Conservation (phyloP, 2,113 vertebrate genomes). For the Varanus salvator region DNA sequence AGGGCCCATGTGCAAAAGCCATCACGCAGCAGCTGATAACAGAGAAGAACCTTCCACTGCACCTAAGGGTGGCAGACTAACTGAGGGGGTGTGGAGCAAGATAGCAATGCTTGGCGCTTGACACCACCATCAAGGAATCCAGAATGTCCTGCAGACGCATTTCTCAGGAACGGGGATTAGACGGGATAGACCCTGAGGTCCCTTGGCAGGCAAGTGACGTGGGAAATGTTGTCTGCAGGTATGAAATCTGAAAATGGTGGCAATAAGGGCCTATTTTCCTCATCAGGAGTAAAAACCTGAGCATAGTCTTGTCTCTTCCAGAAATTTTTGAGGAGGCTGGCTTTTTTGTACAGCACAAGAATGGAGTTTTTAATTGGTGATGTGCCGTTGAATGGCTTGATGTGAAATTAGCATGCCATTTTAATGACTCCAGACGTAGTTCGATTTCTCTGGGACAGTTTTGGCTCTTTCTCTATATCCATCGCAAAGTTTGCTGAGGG, state of each 20-base stretch:
- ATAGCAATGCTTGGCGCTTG: background rate
- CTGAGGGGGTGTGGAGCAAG: too few relatives aligned
- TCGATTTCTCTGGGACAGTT: constrained; percentile 14
- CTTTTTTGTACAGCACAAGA: constrained; percentile 30
- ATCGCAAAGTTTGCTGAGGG: constrained; percentile 14
- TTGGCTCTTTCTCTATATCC: constrained; percentile 21
- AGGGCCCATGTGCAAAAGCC: too few relatives aligned
- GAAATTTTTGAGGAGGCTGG: constrained; percentile 35
- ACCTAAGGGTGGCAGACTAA: too few relatives aligned
- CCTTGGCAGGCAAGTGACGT: background rate
- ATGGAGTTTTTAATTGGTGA: constrained; percentile 50
- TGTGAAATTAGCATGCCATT: constrained; percentile 36
- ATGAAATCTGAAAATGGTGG: background rate
- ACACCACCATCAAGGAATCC: background rate
- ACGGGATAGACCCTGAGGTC: background rate
- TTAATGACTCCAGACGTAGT: constrained; percentile 48
- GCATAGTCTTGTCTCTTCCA: constrained; percentile 33
- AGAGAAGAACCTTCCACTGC: too few relatives aligned
- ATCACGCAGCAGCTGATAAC: too few relatives aligned
- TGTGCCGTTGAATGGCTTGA: constrained; percentile 39
- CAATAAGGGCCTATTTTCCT: constrained; percentile 11
- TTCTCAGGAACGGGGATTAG: background rate
- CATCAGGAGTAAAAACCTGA: constrained; percentile 6
- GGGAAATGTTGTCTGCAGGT: background rate
- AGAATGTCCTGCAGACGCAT: background rate